Evolutionary conservation across 2,888 invertebrate species (phyloP).

Genomic region (Bombylius discolor): DNA sequence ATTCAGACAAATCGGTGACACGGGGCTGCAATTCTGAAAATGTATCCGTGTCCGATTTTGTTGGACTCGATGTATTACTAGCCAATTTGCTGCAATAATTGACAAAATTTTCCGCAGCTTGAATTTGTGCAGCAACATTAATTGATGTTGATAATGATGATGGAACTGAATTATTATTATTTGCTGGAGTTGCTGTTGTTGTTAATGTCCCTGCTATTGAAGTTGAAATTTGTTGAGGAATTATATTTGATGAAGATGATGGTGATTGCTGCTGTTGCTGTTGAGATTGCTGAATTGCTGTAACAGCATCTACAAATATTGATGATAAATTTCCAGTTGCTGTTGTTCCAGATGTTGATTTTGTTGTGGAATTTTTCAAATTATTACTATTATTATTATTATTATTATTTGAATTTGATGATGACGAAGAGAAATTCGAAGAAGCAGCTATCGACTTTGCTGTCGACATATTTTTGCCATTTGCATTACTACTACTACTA

Average conservation of each 20-base stretch:
- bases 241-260: background rate
- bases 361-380: conserved; percentile 2
- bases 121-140: conserved; percentile 37
- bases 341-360: background rate
- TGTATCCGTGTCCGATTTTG: conserved; percentile 77
- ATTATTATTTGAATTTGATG: background rate
- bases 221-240: background rate
- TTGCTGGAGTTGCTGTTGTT: conserved; percentile 4
- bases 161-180: background rate
- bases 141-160: conserved; percentile 19
- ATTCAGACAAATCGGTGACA: conserved; percentile 89
- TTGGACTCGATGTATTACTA: conserved; percentile 73
- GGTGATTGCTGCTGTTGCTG: conserved; percentile 1
- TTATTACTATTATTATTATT: conserved; percentile 2
- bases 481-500: conserved; percentile 19
- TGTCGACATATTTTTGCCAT: conserved; percentile 22
- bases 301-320: background rate
- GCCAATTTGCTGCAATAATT: conserved; percentile 44
- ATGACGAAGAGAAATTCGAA: background rate
- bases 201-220: conserved; percentile 6
- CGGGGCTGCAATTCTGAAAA: conserved; percentile 72
- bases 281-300: background rate
- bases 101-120: conserved; percentile 31
- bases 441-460: conserved; percentile 9
- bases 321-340: background rate